Evolutionary conservation across 64 coral and sea anemone species (phyloP), one percentile per base, ranked within the genome.

Genomic region (Anthopleura sola): DNA sequence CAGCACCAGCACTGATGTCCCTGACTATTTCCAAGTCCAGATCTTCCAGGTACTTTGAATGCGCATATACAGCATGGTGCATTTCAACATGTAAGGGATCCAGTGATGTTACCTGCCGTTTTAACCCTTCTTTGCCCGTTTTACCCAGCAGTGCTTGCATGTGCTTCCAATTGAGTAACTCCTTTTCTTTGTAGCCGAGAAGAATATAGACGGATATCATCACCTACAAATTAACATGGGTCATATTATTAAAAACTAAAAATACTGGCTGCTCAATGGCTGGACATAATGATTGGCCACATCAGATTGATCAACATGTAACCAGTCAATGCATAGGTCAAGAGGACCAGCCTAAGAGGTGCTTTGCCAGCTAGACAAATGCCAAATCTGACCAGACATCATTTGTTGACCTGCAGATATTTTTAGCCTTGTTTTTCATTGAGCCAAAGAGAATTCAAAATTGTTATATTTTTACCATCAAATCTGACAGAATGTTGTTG

Each of bases 141-240:
- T 99, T 99, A 10, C 97, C 97, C 14, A 99, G 85, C 34, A 99
- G 48, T 19, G 97, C 97, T 83, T 99, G 97, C 97, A 99, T 92
- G 85, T 99, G 85, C 54, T 87, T 99, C 97, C 97, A 99, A 17
- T 88, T 81, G 37, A 94, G 60, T 46, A 99, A 85, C 46, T 91
- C 89, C 54, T 99, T 99, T 78, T 99, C 97, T 48, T 49, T 85
- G 74, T 99, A 99, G 5, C 88, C 86, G 34, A 99, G 84, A 23
- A 99, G 82, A 58, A 99, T 83, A 48, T 99, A 99, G 24, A 91
- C 90, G 16, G 97, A 81, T 75, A 90, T 99, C 97, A 99, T 99
- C 64, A 99, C 97, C 89, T 97, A 77, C 3, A 57, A 56, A 48
- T 53, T 13, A 53, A 53, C 44, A 84, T 26, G 16, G 50, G 50